phyloP scores from a whole-genome alignment of 2,888 invertebrate species.

The Caenorhabditis sp. region DNA sequence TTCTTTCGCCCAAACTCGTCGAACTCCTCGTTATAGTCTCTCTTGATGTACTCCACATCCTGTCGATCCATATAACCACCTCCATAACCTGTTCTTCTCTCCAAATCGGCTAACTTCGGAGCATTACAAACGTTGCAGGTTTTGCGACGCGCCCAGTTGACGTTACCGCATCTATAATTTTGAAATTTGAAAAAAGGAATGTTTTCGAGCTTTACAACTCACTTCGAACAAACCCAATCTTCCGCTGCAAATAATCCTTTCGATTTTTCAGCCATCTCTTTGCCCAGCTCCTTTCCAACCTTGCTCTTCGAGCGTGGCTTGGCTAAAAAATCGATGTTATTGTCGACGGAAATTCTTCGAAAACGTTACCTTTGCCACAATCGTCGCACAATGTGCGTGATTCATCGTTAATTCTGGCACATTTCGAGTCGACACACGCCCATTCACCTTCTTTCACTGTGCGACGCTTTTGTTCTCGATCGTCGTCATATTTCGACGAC shows the following conservation, averaged over 20 bases:
- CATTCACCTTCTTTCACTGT: constrained; percentile 84
- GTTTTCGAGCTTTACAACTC: constrained; percentile 37
- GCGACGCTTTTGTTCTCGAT: constrained; percentile 64
- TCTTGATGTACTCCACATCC: constrained; percentile 93
- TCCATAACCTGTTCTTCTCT: constrained; percentile 83
- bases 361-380: constrained; percentile 84
- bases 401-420: constrained; percentile 80
- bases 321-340: constrained; percentile 76
- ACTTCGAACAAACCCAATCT: constrained; percentile 99
- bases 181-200: not conserved
- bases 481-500: constrained; percentile 59
- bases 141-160: constrained; percentile 97
- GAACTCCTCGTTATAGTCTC: constrained; percentile 90
- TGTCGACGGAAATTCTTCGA: not conserved
- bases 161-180: constrained; percentile 99
- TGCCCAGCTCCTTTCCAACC: constrained; percentile 94
- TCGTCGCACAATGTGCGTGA: constrained; percentile 67
- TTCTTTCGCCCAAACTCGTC: constrained; percentile 88
- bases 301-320: constrained; percentile 82
- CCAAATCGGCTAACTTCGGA: constrained; percentile 88
- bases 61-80: constrained; percentile 86
- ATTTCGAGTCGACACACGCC: constrained; percentile 85
- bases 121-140: constrained; percentile 99
- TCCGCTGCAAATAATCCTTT: constrained; percentile 95
- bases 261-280: constrained; percentile 95